phyloP scores from a whole-genome alignment of 2,888 invertebrate genomes.

The Meghimatium bilineatum region DNA sequence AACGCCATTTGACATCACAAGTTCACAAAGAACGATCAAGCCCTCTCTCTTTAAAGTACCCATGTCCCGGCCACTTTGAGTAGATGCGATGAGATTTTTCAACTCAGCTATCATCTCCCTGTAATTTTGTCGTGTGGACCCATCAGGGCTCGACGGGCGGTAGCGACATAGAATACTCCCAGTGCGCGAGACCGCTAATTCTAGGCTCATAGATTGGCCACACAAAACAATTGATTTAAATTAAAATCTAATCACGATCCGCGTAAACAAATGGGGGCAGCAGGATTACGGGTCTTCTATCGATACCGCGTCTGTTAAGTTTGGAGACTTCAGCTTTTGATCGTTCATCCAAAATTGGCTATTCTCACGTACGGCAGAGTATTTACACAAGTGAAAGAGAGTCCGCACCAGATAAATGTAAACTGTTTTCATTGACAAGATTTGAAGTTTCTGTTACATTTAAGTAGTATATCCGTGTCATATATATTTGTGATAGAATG shows the following conservation, averaged over 20 bases:
- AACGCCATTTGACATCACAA: not conserved
- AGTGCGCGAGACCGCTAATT: constrained; percentile 42
- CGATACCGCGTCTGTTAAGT: not conserved
- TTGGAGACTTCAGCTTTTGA: not conserved
- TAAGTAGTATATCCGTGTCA: too few species aligned
- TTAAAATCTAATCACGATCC: constrained; percentile 64
- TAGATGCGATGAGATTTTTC: constrained; percentile 26
- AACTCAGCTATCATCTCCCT: constrained; percentile 14
- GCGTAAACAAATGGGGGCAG: constrained; percentile 40
- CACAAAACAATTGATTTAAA: constrained; percentile 58
- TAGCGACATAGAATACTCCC: constrained; percentile 58
- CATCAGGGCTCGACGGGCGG: constrained; percentile 27
- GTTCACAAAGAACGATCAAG: not conserved
- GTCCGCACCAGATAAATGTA: too few species aligned
- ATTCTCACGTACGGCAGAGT: too few species aligned
- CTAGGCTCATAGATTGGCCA: constrained; percentile 33
- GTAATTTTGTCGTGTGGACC: constrained; percentile 29
- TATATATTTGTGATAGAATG: too few species aligned
- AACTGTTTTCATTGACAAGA: too few species aligned
- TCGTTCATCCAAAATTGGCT: not conserved
- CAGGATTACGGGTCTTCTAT: not conserved
- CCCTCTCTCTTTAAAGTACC: not conserved
- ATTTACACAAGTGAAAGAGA: too few species aligned
- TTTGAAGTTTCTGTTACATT: too few species aligned
- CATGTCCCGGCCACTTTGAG: not conserved